Evolutionary conservation across 1,140 invertebrate species (phyloP), one percentile per base, ranked within the genome.

Genomic region (Pseudomyrmex dendroicus): DNA sequence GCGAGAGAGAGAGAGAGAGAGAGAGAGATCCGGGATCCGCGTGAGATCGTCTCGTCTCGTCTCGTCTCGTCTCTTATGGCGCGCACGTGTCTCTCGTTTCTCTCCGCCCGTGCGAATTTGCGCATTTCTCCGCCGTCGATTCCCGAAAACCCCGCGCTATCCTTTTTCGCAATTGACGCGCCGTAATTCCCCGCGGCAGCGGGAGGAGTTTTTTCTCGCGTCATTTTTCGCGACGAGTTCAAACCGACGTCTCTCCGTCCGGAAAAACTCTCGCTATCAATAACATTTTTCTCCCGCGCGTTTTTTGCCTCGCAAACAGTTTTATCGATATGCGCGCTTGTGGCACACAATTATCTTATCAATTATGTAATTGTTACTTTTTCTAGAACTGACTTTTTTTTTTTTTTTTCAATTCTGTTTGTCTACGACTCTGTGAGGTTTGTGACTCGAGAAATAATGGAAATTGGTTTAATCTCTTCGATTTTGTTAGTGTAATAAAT

Each of bases 61-160:
- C 35, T 35, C 5, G 35, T 35, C 35, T 35, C 35, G 35, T 35
- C 35, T 35, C 63, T 86, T 62, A 50, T 87, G 86, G 56, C 73
- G 61, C 63, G 61, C 86, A 87, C 56, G 72, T 87, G 86, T 68
- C 48, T 48, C 25, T 8, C 35, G 35, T 35, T 35, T 64, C 44
- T 64, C 46, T 20, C 15, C n/a, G 17, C 7, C 66, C 25, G 57
- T 63, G 67, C 7, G 48, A 73, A 63, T 59, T 13, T 2, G 48
- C 44, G 17, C 48, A 63, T 46, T 56, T 12, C 20, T 25, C 20
- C 1, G 1, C 63, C 12, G 54, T 50, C 50, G 63, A 67, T 52
- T 48, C 13, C 72, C 72, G 13, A 35, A 10, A 35, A 35, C 5
- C 35, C 25, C 50, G 2, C 3, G 7, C 20, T 10, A 22, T 35